Conservation (phyloP, 2,797 vertebrate species). For the Picus viridis region DNA sequence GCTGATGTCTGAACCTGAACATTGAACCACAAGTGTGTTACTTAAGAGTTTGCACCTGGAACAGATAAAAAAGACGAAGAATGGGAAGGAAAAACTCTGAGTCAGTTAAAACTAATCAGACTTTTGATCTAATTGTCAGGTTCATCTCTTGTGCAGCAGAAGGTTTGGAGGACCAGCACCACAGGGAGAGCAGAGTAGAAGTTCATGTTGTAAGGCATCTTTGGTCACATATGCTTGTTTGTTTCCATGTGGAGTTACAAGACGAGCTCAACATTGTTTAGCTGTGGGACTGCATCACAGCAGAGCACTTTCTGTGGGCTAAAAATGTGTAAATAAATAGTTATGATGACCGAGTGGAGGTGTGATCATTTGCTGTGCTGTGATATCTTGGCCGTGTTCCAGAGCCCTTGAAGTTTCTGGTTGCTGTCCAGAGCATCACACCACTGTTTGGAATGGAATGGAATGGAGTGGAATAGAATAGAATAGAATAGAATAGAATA, state of each 20-base stretch:
- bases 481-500: too few relatives aligned
- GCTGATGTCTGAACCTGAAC: background rate
- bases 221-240: background rate
- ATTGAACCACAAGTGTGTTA: background rate
- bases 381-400: rapidly evolving
- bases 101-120: background rate
- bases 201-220: background rate
- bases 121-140: background rate
- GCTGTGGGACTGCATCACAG: background rate
- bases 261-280: background rate
- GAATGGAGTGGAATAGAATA: too few relatives aligned
- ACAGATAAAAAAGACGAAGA: background rate
- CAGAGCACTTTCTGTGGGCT: background rate
- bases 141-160: background rate
- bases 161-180: background rate
- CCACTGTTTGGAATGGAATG: background rate
- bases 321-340: rapidly evolving
- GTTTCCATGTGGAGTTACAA: background rate
- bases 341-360: rapidly evolving
- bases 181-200: background rate
- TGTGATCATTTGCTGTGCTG: background rate
- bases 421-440: background rate
- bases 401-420: background rate
- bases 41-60: background rate
- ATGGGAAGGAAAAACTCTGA: background rate